phyloP scores from a whole-genome alignment of 2,888 invertebrate species.

The Callyntrura guangdongensis region DNA sequence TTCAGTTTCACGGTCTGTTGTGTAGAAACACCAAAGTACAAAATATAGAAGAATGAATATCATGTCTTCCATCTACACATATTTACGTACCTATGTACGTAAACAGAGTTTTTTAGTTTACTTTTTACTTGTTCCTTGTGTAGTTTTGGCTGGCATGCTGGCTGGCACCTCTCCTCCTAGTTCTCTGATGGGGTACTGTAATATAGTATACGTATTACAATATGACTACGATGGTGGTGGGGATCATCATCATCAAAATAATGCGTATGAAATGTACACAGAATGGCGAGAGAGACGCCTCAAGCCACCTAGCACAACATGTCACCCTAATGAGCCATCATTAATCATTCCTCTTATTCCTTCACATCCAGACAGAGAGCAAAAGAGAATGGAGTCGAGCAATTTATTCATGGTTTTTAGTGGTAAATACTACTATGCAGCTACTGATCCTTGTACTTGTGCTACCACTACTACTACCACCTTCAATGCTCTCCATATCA shows the following conservation, averaged over 20 bases:
- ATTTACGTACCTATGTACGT: background rate
- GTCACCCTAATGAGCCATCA: constrained; percentile 84
- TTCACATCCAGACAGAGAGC: constrained; percentile 35
- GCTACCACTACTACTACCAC: background rate
- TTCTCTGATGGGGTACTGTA: background rate
- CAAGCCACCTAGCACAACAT: constrained; percentile 82
- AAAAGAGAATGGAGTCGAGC: constrained; percentile 44
- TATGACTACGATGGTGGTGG: background rate
- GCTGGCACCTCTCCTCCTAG: background rate
- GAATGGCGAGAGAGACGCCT: constrained; percentile 72
- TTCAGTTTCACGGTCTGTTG: background rate
- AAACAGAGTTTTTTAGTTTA: background rate
- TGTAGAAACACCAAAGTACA: background rate
- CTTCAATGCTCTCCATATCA: background rate
- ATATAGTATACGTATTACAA: background rate
- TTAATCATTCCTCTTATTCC: constrained; percentile 83
- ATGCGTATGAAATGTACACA: constrained; percentile 48
- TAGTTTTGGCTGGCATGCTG: background rate
- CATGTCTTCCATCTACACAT: background rate
- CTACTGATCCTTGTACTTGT: background rate
- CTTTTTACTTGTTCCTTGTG: too few relatives aligned
- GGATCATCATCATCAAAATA: constrained; percentile 39
- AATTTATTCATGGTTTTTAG: constrained; percentile 69
- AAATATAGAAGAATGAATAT: background rate
- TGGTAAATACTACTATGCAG: constrained; percentile 13